Conservation (phyloP, 2,888 invertebrate species). For the Lissocephala sabroskyi region DNA sequence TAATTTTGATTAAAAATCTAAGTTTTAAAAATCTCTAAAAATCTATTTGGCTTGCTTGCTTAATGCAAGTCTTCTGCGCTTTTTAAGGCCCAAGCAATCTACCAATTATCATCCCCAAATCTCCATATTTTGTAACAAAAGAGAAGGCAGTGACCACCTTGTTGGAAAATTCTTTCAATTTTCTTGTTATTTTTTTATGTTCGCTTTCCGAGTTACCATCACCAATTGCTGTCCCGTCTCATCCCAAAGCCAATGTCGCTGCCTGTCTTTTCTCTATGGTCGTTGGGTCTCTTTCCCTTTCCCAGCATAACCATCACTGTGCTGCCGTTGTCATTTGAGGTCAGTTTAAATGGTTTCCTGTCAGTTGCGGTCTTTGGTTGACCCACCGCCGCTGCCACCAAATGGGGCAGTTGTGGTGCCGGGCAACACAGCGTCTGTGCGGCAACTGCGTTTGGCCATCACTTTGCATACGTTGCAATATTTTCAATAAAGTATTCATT, state of each 20-base stretch:
- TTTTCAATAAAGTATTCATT: conserved; percentile 59
- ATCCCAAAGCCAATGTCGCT: no score
- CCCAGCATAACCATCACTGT: conserved; percentile 8
- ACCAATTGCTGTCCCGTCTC: background rate
- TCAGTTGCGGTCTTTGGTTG: conserved; percentile 60
- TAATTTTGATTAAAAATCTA: no score
- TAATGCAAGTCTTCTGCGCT: no score
- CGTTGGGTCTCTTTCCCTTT: background rate
- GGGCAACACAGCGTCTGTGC: conserved; percentile 6
- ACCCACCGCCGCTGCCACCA: conserved; percentile 24
- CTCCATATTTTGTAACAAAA: no score
- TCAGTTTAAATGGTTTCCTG: conserved; percentile 67
- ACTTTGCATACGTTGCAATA: conserved; percentile 41
- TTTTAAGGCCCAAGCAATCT: no score
- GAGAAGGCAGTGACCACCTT: no score
- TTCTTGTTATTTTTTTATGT: background rate
- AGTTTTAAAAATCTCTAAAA: no score
- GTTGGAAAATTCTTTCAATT: no score
- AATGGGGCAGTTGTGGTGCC: background rate
- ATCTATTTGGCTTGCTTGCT: no score
- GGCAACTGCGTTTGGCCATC: no score
- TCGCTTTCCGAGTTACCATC: background rate
- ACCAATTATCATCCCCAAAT: no score
- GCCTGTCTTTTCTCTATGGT: no score
- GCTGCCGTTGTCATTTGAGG: conserved; percentile 63